Evolutionary conservation across 2,797 vertebrate genomes (phyloP).

Genomic region (Thaleichthys pacificus): DNA sequence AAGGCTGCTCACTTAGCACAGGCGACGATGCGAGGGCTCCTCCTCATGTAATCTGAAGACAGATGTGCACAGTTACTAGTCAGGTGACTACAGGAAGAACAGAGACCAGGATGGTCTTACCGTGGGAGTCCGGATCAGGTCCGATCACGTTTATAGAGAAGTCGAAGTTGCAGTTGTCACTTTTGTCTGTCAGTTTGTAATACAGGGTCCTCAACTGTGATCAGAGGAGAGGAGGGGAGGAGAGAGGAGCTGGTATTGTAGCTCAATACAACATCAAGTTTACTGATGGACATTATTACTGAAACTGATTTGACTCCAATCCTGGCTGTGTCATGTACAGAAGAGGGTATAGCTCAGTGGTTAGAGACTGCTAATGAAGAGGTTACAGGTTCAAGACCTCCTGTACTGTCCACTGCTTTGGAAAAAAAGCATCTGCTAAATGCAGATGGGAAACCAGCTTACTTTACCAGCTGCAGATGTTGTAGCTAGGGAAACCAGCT

Average conservation of each 20-base stretch:
- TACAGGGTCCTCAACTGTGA: constrained; percentile 84
- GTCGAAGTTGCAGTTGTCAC: constrained; percentile 81
- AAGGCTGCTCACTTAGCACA: neutral
- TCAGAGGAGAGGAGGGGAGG: neutral
- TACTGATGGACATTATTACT: neutral
- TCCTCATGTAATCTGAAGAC: neutral
- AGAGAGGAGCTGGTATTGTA: neutral
- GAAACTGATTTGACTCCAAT: neutral
- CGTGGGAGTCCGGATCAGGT: neutral
- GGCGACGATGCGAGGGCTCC: neutral
- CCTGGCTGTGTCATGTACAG: no score
- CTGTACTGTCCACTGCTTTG: no score
- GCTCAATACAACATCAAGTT: neutral
- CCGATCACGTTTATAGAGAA: constrained; percentile 57
- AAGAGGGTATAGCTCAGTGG: no score
- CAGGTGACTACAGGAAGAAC: no score
- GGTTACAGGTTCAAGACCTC: no score
- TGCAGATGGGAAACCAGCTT: no score
- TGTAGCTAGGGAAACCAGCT: no score
- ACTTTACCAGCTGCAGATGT: no score
- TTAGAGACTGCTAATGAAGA: no score
- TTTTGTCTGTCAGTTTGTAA: constrained; percentile 73
- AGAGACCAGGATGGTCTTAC: neutral
- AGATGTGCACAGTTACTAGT: neutral
- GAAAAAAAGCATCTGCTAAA: no score